Evolutionary conservation across 1,140 invertebrate genomes (phyloP).

Genomic region (Trichogramma pretiosum): DNA sequence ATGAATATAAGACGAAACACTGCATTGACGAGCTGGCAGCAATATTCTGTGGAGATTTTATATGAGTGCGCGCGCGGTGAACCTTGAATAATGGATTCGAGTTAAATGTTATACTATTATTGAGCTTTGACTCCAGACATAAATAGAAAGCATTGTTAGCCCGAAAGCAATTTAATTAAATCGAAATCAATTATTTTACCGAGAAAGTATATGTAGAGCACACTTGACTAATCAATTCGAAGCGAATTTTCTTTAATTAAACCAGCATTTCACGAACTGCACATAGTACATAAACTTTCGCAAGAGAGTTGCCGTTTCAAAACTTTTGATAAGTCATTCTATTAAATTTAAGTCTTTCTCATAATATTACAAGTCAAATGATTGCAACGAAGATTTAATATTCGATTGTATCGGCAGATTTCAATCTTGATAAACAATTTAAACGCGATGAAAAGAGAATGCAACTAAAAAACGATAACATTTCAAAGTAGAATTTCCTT

Average conservation of each 20-base stretch:
- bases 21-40: background rate
- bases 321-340: slow-evolving; percentile 12
- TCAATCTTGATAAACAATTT: slow-evolving; percentile 5
- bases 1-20: background rate
- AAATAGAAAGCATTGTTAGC: background rate
- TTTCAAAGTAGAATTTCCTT: slow-evolving; percentile 2
- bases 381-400: slow-evolving; percentile 3
- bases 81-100: background rate
- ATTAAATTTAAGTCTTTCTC: slow-evolving; percentile 4
- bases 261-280: background rate
- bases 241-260: slow-evolving; percentile 14
- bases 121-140: slow-evolving; percentile 1
- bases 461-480: background rate
- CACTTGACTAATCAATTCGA: slow-evolving; percentile 7
- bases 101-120: background rate
- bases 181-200: slow-evolving; percentile 8
- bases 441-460: background rate
- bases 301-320: background rate
- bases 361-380: background rate
- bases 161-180: background rate
- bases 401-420: slow-evolving; percentile 9
- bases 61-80: background rate
- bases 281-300: background rate
- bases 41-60: no score
- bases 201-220: background rate